Conservation (phyloP, 2,888 invertebrate species). For the Ennomos fuscantarius region DNA sequence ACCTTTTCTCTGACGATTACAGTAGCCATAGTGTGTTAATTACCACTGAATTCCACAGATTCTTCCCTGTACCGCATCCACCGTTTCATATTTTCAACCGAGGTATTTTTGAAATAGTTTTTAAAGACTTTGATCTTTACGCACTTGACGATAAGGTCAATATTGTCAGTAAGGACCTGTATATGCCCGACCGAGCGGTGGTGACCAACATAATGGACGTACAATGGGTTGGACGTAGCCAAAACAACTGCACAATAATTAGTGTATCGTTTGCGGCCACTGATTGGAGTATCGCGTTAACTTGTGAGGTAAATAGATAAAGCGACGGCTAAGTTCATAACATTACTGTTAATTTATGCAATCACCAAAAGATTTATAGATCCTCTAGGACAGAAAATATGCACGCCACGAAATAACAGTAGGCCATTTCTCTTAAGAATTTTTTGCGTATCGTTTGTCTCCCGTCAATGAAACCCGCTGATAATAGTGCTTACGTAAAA, state of each 20-base stretch:
- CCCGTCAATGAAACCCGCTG: no score
- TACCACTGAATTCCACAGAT: slow-evolving; percentile 15
- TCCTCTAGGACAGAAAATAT: no score
- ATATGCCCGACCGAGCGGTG: neutral
- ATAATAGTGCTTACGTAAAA: no score
- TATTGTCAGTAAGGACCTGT: neutral
- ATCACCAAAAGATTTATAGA: no score
- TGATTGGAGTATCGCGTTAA: slow-evolving; percentile 39
- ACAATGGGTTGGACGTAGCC: slow-evolving; percentile 61
- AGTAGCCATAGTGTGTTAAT: slow-evolving; percentile 42
- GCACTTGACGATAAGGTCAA: neutral
- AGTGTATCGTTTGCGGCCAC: slow-evolving; percentile 42
- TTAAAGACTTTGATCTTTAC: slow-evolving; percentile 9
- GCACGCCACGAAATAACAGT: no score
- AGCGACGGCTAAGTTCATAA: slow-evolving; percentile 7
- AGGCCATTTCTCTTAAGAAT: no score
- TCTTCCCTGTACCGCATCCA: slow-evolving; percentile 20
- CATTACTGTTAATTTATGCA: neutral
- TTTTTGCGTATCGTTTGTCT: no score
- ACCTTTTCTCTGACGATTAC: slow-evolving; percentile 52
- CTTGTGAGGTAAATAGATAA: slow-evolving; percentile 31
- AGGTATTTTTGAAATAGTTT: neutral
- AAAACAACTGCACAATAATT: slow-evolving; percentile 66
- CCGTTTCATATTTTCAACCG: slow-evolving; percentile 2
- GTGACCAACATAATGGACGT: slow-evolving; percentile 43